Percentiles rank a stretch among this genome's conserved stretches.
Conservation (phyloP, 1,140 invertebrate species). For the Aricia agestis region DNA sequence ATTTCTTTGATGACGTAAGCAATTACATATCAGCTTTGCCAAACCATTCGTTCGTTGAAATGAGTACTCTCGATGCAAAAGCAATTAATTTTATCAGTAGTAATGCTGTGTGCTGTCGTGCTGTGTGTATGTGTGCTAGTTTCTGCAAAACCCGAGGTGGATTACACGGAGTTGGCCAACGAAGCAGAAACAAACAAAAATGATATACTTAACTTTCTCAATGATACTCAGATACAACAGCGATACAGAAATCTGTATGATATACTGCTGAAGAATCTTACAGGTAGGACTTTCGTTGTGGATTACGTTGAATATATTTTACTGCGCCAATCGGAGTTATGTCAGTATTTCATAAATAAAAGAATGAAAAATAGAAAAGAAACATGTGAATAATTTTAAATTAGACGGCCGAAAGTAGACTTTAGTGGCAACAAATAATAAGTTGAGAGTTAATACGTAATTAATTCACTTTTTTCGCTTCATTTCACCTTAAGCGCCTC, state of each 20-base stretch:
- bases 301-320: background rate
- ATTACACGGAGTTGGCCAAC: constrained; percentile 46
- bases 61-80: background rate
- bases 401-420: too few species aligned
- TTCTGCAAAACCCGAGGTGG: constrained; percentile 28
- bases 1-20: too few species aligned
- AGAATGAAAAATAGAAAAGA: too few species aligned
- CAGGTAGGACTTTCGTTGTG: constrained; percentile 31
- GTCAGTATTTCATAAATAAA: too few species aligned
- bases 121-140: constrained; percentile 1
- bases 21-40: too few species aligned
- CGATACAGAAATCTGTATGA: constrained; percentile 47
- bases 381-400: too few species aligned
- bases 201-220: constrained; percentile 49
- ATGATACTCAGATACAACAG: constrained; percentile 37
- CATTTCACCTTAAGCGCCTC: too few species aligned
- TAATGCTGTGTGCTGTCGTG: background rate
- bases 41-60: background rate
- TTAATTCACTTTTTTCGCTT: too few species aligned
- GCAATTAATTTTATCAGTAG: background rate
- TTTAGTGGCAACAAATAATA: too few species aligned
- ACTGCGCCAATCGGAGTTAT: too few species aligned
- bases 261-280: constrained; percentile 41
- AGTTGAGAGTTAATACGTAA: too few species aligned
- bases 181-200: constrained; percentile 51